Evolutionary conservation across 30 jellyfish, hydroid and myxozoan genomes (phyloP), one percentile per base, ranked within the genome.

Genomic region (Aurelia coerulea): DNA sequence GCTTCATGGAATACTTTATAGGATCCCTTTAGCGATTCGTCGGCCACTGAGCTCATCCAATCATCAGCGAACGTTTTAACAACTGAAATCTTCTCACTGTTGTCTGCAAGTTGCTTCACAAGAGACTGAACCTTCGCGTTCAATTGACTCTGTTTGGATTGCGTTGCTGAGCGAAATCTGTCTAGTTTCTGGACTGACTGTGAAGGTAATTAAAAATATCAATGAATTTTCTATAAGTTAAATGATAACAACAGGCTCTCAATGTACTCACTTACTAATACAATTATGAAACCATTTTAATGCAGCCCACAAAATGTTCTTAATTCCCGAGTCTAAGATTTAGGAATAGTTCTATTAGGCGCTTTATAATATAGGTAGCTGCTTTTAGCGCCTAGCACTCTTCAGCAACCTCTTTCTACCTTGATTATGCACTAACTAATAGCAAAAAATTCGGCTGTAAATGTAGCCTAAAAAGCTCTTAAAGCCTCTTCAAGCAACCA

Each of bases 21-120:
- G 13, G 69, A 93, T 58, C 64, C 86, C 35, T 82, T 87, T 53
- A 92, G 65, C 15, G 88, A 62, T 29, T 74, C 64, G 46, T 86
- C 91, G 19, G 62, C 83, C 75, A 85, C 60, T n/a, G 85, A 76
- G 62, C 88, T 74, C 59, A 85, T 79, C 98, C 98, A 92, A 35
- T 87, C 90, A 54, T 87, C 94, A 41, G 87, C 84, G 19, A 84
- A 95, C 15, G 89, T 39, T 23, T 92, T 95, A 39, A 65, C 59
- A 42, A 86, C 72, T 33, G 76, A 65, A n/a, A 92, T 74, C 53
- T 69, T 94, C 51, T 87, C 89, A 39, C 75, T 86, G 78, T 86
- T 92, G 73, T 76, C 97, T 17, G 92, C 92, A 6, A 92, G 60
- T 65, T 90, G 86, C 54, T 90, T 78, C 66, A 31, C 68, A 70